Base-by-base conservation (phyloP, 2,888 invertebrate genomes). In the Ecdyonurus torrentis region DNA sequence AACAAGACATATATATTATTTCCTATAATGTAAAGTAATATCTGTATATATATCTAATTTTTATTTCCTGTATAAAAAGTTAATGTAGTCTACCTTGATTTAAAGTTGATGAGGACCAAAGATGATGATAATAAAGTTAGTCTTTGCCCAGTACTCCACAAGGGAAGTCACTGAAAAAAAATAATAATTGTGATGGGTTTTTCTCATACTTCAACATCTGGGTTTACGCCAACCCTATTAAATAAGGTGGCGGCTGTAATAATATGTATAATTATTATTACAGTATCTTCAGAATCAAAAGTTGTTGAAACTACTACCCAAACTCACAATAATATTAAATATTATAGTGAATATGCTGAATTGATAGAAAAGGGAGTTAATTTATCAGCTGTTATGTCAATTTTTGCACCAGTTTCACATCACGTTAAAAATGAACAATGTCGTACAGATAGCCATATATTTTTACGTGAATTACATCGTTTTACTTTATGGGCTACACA, bases 401-500 rank as follows among this genome's bases (percentile, higher is more conserved):
- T 55, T 55, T 55, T 55, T 22, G 55, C 55, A 22, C 55, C 55
- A n/a, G 55, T 55, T 7, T 55, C 55, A n/a, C 3, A 55, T 22
- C n/a, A 22, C 3, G 55, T 55, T n/a, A 22, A 20, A n/a, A 55
- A 55, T 52, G 60, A 58, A 25, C 60, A 63, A 15, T 66, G 66
- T 50, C 19, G 66, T 15, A 63, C 52, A 25, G 63, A 65, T 62
- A 65, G 62, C 22, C 22, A 37, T 19, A 25, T 23, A 25, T 66
- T 64, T 24, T 60, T 66, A 18, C 50, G 60, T 22, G 65, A 65
- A 37, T 63, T 66, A 10, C 53, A 62, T 2, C 63, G 63, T 37
- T 62, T 66, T 59, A 58, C 64, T 5, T 22, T 55, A 22, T 55
- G 55, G 55, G 55, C 55, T 10, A 55, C 55, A 20, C 55, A 55